These are phyloP conservation scores for Phymorhynchus buccinoides DNA, from an alignment of 1,140 invertebrate genomes.

Conservation along the genomic window DNA sequence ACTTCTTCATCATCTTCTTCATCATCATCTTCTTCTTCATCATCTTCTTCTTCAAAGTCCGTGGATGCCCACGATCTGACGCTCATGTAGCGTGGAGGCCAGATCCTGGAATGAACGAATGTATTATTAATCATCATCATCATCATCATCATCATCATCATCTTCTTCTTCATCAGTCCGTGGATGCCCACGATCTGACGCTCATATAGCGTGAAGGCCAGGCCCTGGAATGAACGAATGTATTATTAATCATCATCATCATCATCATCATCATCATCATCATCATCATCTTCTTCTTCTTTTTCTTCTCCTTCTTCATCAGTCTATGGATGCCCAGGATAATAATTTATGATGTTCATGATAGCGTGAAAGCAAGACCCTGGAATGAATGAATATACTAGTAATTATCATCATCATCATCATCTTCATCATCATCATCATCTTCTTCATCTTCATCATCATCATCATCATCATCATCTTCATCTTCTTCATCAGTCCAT, in stretches of 20 bases:
- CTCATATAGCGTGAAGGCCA: conserved; percentile 70
- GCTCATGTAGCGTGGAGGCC: conserved; percentile 70
- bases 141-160: too few relatives aligned
- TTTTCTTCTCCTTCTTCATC: conserved; percentile 11
- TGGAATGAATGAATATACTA: too few relatives aligned
- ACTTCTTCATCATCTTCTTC: too few relatives aligned
- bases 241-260: too few relatives aligned
- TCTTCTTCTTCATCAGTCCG: conserved; percentile 69
- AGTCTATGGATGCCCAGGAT: neutral
- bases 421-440: neutral
- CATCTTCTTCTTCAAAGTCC: too few relatives aligned
- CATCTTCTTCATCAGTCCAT: neutral
- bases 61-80: conserved; percentile 71
- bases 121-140: too few relatives aligned
- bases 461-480: conserved; percentile 5
- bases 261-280: too few relatives aligned
- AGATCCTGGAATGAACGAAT: too few relatives aligned
- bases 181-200: conserved; percentile 71
- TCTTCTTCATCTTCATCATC: neutral
- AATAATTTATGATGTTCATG: conserved; percentile 13
- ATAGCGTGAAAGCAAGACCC: too few relatives aligned
- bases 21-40: too few relatives aligned
- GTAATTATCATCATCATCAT: neutral
- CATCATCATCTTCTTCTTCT: too few relatives aligned
- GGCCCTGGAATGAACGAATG: too few relatives aligned